Evolutionary conservation across 2,113 vertebrate genomes (phyloP).

Genomic region (Solenodon paradoxus): DNA sequence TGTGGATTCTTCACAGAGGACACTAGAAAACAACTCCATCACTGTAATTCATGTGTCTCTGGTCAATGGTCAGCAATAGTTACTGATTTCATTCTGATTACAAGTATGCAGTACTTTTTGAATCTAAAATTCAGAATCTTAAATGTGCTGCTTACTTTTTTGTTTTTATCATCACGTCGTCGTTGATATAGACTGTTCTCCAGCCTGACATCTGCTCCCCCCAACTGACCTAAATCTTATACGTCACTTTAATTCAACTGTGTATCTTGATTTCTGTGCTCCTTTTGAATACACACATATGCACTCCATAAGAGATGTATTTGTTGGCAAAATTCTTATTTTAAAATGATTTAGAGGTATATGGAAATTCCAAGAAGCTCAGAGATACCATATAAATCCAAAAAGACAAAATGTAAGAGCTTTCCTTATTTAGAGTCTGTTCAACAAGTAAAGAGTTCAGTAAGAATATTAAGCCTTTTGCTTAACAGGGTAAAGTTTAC

Average conservation of each 20-base stretch:
- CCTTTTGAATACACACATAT: background rate
- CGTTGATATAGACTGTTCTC: background rate
- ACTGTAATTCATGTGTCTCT: background rate
- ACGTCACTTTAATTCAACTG: background rate
- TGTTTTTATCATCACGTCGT: background rate
- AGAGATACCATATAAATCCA: background rate
- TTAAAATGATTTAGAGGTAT: constrained; percentile 21
- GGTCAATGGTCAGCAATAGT: background rate
- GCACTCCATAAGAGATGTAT: background rate
- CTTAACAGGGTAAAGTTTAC: background rate
- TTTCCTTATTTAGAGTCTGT: background rate
- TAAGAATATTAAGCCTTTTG: background rate
- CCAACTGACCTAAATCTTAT: background rate
- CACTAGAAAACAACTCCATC: constrained; percentile 35
- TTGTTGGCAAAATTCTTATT: background rate
- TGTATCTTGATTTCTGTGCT: background rate
- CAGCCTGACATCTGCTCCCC: background rate
- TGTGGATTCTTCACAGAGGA: constrained; percentile 21
- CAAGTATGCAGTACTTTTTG: background rate
- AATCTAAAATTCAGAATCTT: background rate
- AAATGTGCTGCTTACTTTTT: background rate
- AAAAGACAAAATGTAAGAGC: background rate
- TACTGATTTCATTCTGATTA: constrained; percentile 44
- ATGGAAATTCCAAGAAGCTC: background rate
- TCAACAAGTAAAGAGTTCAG: background rate